A percentile compares a stretch with the other conserved stretches of the same genome.
Evolutionary conservation across 2,797 vertebrate genomes (phyloP).

Genomic region (Leptodactylus fallax): DNA sequence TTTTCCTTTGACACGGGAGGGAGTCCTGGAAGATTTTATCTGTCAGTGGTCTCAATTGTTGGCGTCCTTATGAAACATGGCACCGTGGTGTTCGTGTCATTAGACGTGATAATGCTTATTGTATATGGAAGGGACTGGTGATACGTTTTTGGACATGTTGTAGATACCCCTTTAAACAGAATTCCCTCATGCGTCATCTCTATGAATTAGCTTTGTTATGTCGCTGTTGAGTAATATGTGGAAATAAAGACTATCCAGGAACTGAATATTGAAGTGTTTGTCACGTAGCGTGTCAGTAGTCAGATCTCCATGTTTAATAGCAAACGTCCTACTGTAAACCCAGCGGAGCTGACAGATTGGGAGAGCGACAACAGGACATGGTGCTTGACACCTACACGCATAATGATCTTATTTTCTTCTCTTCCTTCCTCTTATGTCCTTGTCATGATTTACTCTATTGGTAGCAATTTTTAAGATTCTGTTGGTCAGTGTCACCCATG

Average conservation of each 20-base stretch:
- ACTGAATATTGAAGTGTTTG: neutral
- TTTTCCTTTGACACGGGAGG: neutral
- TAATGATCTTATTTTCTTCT: neutral
- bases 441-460: neutral
- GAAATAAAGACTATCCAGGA: neutral
- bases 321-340: slow-evolving; percentile 4
- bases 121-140: neutral
- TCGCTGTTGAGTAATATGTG: neutral
- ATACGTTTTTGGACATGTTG: neutral
- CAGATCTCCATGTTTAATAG: slow-evolving; percentile 1
- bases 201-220: neutral
- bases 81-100: no score
- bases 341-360: neutral
- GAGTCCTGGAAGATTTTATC: neutral
- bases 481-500: neutral
- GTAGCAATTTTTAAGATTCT: neutral
- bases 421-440: neutral
- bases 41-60: neutral
- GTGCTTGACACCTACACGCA: neutral
- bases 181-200: neutral
- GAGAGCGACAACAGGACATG: neutral
- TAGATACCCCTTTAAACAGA: neutral
- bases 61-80: neutral
- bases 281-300: neutral
- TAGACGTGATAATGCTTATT: neutral